Evolutionary conservation across 2,888 invertebrate species (phyloP).

Genomic region (Lasioglossum calceatum): DNA sequence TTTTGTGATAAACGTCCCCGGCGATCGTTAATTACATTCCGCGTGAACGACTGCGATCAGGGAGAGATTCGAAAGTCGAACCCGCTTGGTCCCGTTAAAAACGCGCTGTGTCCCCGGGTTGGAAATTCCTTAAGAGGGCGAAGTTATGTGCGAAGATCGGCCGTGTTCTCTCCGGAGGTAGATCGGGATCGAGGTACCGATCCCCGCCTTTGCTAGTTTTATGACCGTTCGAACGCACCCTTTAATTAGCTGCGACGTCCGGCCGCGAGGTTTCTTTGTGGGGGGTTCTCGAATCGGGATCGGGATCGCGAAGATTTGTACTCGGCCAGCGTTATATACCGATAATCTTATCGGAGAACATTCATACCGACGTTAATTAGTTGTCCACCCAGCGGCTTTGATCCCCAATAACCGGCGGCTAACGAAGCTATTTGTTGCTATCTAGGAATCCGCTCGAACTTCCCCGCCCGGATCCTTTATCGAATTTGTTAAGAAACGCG

Average conservation of each 20-base stretch:
- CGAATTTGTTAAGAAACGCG: slow-evolving; percentile 24
- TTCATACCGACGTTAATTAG: slow-evolving; percentile 60
- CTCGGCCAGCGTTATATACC: slow-evolving; percentile 43
- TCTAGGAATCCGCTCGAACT: slow-evolving; percentile 31
- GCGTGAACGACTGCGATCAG: slow-evolving; percentile 74
- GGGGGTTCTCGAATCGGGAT: slow-evolving; percentile 63
- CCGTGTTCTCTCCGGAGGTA: slow-evolving; percentile 26
- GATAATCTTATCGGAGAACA: slow-evolving; percentile 33
- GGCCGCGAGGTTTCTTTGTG: slow-evolving; percentile 51
- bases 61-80: slow-evolving; percentile 72
- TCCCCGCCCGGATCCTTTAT: slow-evolving; percentile 15
- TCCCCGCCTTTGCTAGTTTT: slow-evolving; percentile 43
- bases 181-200: slow-evolving; percentile 25
- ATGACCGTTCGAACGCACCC: slow-evolving; percentile 43
- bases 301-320: slow-evolving; percentile 54
- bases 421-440: slow-evolving; percentile 50
- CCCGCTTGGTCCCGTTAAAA: slow-evolving; percentile 47
- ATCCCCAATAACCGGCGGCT: slow-evolving; percentile 42
- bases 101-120: slow-evolving; percentile 47
- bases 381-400: slow-evolving; percentile 24
- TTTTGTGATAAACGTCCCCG: slow-evolving; percentile 67
- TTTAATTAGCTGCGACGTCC: slow-evolving; percentile 67
- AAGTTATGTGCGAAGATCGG: slow-evolving; percentile 61
- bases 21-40: slow-evolving; percentile 80
- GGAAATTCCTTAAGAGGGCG: slow-evolving; percentile 64